phyloP scores from a whole-genome alignment of 2,888 invertebrate species.

The Timema podura region DNA sequence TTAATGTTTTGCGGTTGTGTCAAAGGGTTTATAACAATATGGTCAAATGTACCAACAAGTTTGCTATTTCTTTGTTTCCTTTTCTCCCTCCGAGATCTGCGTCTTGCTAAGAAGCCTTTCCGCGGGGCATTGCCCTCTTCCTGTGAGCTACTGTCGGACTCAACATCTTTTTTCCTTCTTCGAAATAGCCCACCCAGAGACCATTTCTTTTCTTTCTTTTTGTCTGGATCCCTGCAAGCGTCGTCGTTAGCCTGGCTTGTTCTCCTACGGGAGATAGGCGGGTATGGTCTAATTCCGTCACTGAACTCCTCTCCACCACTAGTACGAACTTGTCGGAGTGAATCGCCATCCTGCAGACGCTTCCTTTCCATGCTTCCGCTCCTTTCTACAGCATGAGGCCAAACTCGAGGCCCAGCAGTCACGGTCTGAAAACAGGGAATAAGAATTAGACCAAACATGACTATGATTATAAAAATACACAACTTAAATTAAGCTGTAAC shows the following conservation, averaged over 20 bases:
- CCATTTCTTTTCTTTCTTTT: constrained; percentile 66
- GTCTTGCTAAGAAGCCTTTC: constrained; percentile 43
- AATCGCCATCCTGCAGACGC: constrained; percentile 4
- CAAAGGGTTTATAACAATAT: constrained; percentile 53
- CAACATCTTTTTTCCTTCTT: constrained; percentile 63
- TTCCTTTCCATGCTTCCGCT: constrained; percentile 19
- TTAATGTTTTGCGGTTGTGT: constrained; percentile 5
- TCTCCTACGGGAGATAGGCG: not conserved
- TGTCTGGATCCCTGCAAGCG: constrained; percentile 47
- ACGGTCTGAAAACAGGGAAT: constrained; percentile 44
- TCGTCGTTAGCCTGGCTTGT: constrained; percentile 29
- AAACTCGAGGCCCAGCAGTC: constrained; percentile 46
- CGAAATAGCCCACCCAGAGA: constrained; percentile 75
- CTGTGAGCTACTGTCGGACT: constrained; percentile 53
- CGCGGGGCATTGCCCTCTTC: constrained; percentile 46
- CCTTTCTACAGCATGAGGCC: constrained; percentile 41
- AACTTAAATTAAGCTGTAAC: too few species aligned
- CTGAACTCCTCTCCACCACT: constrained; percentile 17
- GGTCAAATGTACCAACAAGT: constrained; percentile 59
- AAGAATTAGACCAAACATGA: too few species aligned
- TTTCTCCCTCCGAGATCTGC: constrained; percentile 42
- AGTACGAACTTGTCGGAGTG: constrained; percentile 15
- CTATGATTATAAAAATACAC: too few species aligned
- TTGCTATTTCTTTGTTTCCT: constrained; percentile 53
- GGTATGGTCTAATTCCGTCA: constrained; percentile 7